Evolutionary conservation across 2,113 vertebrate genomes (phyloP).

Genomic region (Heliornis fulica): DNA sequence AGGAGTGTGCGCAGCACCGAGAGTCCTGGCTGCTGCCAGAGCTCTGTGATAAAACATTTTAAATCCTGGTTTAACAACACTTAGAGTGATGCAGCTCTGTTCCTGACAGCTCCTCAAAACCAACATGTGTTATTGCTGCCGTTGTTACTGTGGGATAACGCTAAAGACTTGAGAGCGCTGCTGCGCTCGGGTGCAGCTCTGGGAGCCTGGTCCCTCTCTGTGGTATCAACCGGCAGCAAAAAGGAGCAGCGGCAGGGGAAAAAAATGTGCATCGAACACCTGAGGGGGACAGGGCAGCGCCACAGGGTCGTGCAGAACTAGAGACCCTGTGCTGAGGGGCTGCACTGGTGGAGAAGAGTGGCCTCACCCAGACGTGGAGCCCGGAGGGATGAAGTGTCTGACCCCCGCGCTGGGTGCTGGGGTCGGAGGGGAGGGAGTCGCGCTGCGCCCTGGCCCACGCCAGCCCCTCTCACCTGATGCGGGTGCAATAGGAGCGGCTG

Average conservation of each 20-base stretch:
- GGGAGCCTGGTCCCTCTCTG: neutral
- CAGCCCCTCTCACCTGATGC: constrained; percentile 86
- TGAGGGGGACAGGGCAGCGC: neutral
- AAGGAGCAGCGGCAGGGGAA: neutral
- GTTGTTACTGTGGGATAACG: neutral
- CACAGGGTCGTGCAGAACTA: neutral
- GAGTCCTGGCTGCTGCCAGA: neutral
- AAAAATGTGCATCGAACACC: rapidly evolving
- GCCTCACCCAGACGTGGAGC: neutral
- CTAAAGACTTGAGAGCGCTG: neutral
- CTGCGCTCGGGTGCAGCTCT: neutral
- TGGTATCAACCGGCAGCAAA: no score
- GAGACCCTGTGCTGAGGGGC: neutral
- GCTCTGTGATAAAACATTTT: neutral
- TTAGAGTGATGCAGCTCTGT: neutral
- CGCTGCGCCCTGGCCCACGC: neutral
- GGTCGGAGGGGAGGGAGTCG: neutral
- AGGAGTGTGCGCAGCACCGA: neutral
- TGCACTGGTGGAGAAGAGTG: rapidly evolving
- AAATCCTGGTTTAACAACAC: neutral
- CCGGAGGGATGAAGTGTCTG: neutral
- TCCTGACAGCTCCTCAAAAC: neutral
- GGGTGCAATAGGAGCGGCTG: constrained; percentile 83
- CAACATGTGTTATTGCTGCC: neutral
- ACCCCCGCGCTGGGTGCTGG: neutral